phyloP scores from a whole-genome alignment of 2,113 vertebrate genomes.

The Desmodus rotundus region DNA sequence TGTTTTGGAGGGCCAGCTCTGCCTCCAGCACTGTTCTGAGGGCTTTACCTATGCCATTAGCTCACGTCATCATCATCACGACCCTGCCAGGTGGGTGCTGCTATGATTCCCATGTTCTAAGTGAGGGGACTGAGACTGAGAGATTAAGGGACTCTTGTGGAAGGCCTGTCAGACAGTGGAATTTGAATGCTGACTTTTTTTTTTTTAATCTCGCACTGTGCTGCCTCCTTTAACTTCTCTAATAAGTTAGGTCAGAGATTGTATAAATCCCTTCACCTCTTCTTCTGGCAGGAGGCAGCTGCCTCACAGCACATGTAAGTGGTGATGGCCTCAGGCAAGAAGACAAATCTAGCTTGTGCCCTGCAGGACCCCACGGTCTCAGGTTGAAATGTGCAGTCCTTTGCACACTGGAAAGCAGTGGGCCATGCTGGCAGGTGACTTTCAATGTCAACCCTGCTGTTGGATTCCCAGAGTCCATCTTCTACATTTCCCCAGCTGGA shows the following conservation, averaged over 20 bases:
- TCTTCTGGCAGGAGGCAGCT: conserved; percentile 33
- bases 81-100: neutral
- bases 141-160: neutral
- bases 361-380: conserved; percentile 50
- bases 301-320: conserved; percentile 59
- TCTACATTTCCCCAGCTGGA: neutral
- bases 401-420: neutral
- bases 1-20: neutral
- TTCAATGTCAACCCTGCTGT: neutral
- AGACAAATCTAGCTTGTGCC: conserved; percentile 70
- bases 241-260: conserved; percentile 53
- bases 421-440: neutral
- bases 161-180: neutral
- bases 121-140: neutral
- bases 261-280: conserved; percentile 16
- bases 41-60: neutral
- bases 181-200: neutral
- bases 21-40: neutral
- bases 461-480: neutral
- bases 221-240: conserved; percentile 24
- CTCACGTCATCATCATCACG: fast-evolving
- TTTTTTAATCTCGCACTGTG: neutral
- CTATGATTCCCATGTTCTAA: neutral
- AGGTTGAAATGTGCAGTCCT: neutral
- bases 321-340: conserved; percentile 60